Evolutionary conservation across 2,797 vertebrate species (phyloP).

Genomic region (Lacerta viridis): DNA sequence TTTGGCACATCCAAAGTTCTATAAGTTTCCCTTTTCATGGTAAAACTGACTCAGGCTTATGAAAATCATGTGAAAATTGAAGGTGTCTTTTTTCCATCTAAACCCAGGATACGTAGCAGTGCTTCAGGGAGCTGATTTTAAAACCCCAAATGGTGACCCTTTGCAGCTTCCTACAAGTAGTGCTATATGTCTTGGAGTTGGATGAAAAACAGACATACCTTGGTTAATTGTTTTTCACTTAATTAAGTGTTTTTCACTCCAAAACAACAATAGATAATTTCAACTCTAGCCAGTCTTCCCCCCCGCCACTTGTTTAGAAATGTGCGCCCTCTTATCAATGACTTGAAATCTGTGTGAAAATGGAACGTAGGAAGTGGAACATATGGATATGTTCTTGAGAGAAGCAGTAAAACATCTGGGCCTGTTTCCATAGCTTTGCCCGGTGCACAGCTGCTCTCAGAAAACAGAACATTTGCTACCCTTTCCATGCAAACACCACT

Average conservation of each 20-base stretch:
- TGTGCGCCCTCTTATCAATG: not conserved
- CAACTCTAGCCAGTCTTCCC: not conserved
- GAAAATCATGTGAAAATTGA: not conserved
- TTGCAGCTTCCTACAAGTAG: not conserved
- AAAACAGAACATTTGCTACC: not conserved
- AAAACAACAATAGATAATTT: not conserved
- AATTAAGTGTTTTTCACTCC: no score
- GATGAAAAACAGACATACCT: not conserved
- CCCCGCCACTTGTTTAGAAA: not conserved
- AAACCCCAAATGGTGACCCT: not conserved
- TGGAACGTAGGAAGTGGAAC: not conserved
- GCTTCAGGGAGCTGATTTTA: not conserved
- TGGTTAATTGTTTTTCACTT: not conserved
- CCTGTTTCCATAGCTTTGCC: not conserved
- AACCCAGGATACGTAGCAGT: not conserved
- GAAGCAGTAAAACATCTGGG: not conserved
- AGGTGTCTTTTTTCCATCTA: not conserved
- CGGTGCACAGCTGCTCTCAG: no score
- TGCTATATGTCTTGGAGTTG: not conserved
- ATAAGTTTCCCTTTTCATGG: not conserved
- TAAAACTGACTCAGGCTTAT: not conserved
- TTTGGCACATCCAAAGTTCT: constrained; percentile 14
- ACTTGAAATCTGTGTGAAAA: not conserved
- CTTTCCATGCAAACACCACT: not conserved
- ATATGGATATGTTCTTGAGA: not conserved